Evolutionary conservation across 2,797 vertebrate species (phyloP).

Genomic region (Amphiprion clarkii): DNA sequence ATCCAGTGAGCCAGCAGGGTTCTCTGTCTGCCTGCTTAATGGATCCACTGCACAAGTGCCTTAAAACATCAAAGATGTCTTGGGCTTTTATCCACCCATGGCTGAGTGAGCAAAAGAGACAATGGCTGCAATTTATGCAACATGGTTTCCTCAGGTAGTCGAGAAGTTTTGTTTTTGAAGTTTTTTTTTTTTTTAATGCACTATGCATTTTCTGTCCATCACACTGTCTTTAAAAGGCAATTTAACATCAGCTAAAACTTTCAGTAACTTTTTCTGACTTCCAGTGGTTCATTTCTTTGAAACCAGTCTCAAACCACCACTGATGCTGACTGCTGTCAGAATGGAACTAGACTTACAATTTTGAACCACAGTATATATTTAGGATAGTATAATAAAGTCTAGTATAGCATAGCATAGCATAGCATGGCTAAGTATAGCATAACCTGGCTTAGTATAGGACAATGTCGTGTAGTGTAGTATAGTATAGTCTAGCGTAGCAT

Average conservation of each 20-base stretch:
- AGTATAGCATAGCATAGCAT: no score
- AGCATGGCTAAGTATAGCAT: no score
- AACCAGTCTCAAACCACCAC: no score
- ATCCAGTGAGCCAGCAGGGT: slow-evolving; percentile 2
- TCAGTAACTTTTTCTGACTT: not conserved
- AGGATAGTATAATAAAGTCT: no score
- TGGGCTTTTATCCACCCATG: not conserved
- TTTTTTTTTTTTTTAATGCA: not conserved
- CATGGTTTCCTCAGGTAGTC: not conserved
- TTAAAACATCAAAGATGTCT: not conserved
- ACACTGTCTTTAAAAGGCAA: not conserved
- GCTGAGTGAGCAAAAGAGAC: not conserved
- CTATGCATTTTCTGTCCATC: not conserved
- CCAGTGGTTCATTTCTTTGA: no score
- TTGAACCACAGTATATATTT: no score
- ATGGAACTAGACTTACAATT: no score
- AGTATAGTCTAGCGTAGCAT: no score
- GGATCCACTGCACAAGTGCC: not conserved
- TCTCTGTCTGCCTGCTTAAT: slow-evolving; percentile 4
- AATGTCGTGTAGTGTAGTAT: no score
- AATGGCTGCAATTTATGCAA: not conserved
- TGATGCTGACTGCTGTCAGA: no score
- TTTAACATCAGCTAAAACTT: not conserved
- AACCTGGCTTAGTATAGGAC: no score
- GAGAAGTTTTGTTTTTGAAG: not conserved